Evolutionary conservation across 1,140 invertebrate genomes (phyloP), one percentile per base, ranked within the genome.

Genomic region (Bombyx mori): DNA sequence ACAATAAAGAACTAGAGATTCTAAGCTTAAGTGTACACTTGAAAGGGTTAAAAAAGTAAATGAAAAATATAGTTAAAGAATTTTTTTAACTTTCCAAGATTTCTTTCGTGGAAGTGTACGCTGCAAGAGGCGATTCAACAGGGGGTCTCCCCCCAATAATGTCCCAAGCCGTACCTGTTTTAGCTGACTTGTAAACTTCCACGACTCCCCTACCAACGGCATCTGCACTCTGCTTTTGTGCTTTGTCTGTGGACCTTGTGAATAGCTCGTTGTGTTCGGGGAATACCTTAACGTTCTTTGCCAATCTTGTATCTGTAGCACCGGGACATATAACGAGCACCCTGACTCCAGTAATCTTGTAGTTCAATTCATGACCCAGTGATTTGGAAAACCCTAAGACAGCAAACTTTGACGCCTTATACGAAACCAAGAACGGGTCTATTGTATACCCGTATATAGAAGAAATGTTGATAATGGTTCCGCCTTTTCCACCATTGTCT

Each of bases 351-450:
- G 84, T 88, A 75, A 88, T 86, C 54, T 89, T 88, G 58, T 82
- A 89, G 77, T 89, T 88, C 57, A 82, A 88, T 45, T 76, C 63
- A 62, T 90, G 82, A 64, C 91, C 89, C 47, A 89, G 77, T 4
- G 88, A 88, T 26, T 83, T 86, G 0, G 89, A 90, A 46, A 90
- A 88, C 35, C 89, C 89, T 42, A 90, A 76, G 8, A 90, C 86
- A 9, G 89, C 92, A 65, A 91, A 90, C 69, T 94, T 94, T 1
- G 92, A 93, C 1, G 91, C 92, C 2, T 88, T 85, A 67, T 94
- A 94, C 9, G 92, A 81, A 0, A 93, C 92, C 54, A 90, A 66
- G 60, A 89, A 89, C 46, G 90, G 90, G 47, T 90, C 88, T 10
- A 89, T 85, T 57, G 81, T 81, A 50, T 91, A 78, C 26, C 92